phyloP scores from a whole-genome alignment of 2,113 vertebrate genomes.

The Pyxicephalus adspersus region DNA sequence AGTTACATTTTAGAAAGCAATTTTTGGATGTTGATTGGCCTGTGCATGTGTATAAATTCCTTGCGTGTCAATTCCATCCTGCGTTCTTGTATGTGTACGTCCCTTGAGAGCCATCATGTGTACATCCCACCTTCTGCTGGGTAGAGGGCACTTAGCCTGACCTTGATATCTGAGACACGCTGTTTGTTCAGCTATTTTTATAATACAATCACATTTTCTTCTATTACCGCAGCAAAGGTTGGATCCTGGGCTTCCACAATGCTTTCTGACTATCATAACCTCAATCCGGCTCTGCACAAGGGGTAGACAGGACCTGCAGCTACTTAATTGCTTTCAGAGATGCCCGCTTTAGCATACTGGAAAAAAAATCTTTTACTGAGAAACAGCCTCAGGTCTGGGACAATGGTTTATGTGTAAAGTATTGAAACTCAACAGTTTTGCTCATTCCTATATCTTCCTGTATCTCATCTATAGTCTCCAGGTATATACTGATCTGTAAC shows the following conservation, averaged over 20 bases:
- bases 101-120: background rate
- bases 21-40: background rate
- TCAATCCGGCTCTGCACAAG: conserved; percentile 36
- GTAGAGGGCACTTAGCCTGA: conserved; percentile 32
- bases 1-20: background rate
- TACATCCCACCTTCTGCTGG: conserved; percentile 9
- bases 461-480: no score
- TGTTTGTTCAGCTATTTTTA: conserved; percentile 52
- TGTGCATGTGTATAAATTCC: conserved; percentile 2
- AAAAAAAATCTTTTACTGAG: background rate
- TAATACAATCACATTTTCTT: conserved; percentile 43
- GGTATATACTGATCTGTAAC: no score
- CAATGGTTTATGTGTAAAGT: no score
- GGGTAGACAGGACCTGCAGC: conserved; percentile 10
- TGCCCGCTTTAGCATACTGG: background rate
- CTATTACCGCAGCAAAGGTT: conserved; percentile 31
- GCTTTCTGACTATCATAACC: conserved; percentile 43
- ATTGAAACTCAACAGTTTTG: no score
- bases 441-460: no score
- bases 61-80: background rate
- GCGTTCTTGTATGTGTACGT: background rate
- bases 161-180: conserved; percentile 47
- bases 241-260: conserved; percentile 31
- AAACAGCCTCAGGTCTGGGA: background rate
- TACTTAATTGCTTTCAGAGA: conserved; percentile 52